A percentile compares a stretch with the other conserved stretches of the same genome.
Conservation (phyloP, 2,888 invertebrate species). For the Dioctria rufipes region DNA sequence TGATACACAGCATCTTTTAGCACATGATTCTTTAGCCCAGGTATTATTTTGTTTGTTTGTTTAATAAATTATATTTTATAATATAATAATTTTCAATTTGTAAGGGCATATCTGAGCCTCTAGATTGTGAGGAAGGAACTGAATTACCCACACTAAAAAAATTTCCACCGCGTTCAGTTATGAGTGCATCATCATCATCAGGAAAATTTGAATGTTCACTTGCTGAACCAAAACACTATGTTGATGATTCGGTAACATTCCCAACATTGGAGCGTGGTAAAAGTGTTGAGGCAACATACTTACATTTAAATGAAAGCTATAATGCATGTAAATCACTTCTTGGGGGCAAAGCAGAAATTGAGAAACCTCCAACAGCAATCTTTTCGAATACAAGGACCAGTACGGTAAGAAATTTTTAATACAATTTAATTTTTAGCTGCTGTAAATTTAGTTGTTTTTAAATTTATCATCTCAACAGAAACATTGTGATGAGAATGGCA, state of each 20-base stretch:
- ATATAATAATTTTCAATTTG: background rate
- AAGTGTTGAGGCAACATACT: slow-evolving; percentile 63
- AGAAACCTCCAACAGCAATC: slow-evolving; percentile 61
- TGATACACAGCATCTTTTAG: slow-evolving; percentile 55
- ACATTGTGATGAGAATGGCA: slow-evolving; percentile 85
- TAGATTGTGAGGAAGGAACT: slow-evolving; percentile 52
- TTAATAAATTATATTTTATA: slow-evolving; percentile 3
- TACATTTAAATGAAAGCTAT: slow-evolving; percentile 66
- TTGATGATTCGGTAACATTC: slow-evolving; percentile 66
- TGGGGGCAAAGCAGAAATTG: slow-evolving; percentile 63
- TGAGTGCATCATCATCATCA: slow-evolving; percentile 44
- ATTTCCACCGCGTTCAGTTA: slow-evolving; percentile 26
- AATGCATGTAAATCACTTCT: slow-evolving; percentile 66
- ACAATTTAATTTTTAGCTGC: slow-evolving; percentile 40
- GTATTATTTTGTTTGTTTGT: slow-evolving; percentile 18
- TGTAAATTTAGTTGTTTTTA: slow-evolving; percentile 64
- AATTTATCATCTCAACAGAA: slow-evolving; percentile 73
- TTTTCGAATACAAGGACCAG: slow-evolving; percentile 34
- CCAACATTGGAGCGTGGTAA: slow-evolving; percentile 65
- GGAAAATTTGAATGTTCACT: slow-evolving; percentile 62
- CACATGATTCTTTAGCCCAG: slow-evolving; percentile 57
- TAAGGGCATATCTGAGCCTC: slow-evolving; percentile 45
- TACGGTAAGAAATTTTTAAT: slow-evolving; percentile 39
- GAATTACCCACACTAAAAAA: slow-evolving; percentile 54
- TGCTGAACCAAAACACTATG: slow-evolving; percentile 63